Conservation (phyloP, 2,797 vertebrate species). For the Balearica regulorum region DNA sequence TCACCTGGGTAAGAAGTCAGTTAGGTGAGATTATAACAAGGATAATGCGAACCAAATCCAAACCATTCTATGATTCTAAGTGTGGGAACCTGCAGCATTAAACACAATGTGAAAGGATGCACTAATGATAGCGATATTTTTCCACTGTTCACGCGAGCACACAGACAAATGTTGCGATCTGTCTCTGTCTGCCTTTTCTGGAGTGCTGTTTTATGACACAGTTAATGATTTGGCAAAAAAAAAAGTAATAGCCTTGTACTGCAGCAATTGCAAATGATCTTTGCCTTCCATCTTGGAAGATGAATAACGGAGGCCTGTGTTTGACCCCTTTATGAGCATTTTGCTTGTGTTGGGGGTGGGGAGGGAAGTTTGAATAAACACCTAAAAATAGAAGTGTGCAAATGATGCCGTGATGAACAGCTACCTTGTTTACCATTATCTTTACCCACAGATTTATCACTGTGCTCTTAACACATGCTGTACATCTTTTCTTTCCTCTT, state of each 20-base stretch:
- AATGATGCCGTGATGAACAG: background rate
- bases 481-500: background rate
- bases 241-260: background rate
- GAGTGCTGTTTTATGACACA: background rate
- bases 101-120: background rate
- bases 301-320: background rate
- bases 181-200: conserved; percentile 5
- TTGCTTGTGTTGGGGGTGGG: background rate
- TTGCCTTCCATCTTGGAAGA: background rate
- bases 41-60: background rate
- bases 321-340: background rate
- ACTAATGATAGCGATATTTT: background rate
- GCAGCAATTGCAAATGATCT: background rate
- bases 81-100: background rate
- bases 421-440: conserved; percentile 14
- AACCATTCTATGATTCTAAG: background rate
- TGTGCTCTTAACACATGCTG: background rate
- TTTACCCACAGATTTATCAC: conserved; percentile 25
- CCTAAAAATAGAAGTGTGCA: background rate
- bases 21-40: background rate
- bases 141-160: background rate
- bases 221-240: background rate
- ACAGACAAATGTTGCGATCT: background rate
- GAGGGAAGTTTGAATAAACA: background rate
- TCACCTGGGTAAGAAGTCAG: background rate